Percentiles rank a stretch among this genome's conserved stretches.
phyloP scores from a whole-genome alignment of 2,888 invertebrate genomes.

The Drosophila neonasuta region DNA sequence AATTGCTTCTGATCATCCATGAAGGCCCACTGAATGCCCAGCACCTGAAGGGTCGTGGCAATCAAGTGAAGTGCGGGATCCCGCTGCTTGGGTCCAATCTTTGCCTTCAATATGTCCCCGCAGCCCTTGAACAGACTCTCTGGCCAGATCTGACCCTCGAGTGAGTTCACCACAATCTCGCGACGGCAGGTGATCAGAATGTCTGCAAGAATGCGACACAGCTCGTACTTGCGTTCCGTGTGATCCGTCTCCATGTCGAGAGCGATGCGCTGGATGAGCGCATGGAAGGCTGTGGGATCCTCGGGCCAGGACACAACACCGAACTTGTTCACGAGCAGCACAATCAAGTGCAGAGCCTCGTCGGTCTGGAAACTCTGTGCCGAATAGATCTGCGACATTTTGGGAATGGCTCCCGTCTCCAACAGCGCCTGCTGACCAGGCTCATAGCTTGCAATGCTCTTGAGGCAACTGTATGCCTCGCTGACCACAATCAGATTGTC shows the following conservation, averaged over 20 bases:
- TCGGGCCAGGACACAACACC: conserved; percentile 90
- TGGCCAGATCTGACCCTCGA: conserved; percentile 91
- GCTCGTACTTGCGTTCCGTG: conserved; percentile 93
- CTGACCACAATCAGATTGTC: conserved; percentile 93
- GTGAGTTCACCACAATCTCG: conserved; percentile 85
- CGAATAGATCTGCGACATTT: conserved; percentile 93
- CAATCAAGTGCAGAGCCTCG: conserved; percentile 91
- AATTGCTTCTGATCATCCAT: conserved; percentile 91
- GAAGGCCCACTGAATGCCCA: conserved; percentile 93
- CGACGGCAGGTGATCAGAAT: conserved; percentile 89
- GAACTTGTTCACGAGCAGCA: conserved; percentile 88
- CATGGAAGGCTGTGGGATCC: conserved; percentile 90
- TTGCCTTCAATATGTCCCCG: conserved; percentile 91
- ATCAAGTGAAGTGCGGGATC: conserved; percentile 94
- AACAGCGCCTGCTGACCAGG: conserved; percentile 91
- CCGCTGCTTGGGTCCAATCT: conserved; percentile 93
- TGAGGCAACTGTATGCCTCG: conserved; percentile 92
- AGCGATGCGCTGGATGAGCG: conserved; percentile 91
- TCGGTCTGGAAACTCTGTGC: conserved; percentile 95
- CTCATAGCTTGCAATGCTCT: conserved; percentile 90
- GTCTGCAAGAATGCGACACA: conserved; percentile 90
- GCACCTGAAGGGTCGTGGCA: conserved; percentile 89
- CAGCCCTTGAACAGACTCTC: conserved; percentile 91
- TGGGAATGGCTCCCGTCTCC: conserved; percentile 89
- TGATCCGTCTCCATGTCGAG: conserved; percentile 94